Base-by-base conservation (phyloP, 2,113 vertebrate genomes). In the Chascanopsetta lugubris region DNA sequence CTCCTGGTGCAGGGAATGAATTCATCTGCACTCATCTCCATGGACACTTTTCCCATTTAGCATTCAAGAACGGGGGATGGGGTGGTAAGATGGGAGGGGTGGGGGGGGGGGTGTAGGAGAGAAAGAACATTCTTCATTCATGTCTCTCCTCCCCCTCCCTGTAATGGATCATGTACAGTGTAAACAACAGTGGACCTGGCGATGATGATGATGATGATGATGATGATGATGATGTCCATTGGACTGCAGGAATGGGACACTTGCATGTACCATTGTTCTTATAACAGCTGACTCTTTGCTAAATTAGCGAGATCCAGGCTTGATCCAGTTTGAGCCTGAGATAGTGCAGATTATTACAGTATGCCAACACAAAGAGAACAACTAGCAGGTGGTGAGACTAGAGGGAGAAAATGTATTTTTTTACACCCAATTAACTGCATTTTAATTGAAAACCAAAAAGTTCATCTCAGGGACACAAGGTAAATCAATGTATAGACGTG, bases 41-140 rank as follows among this genome's bases (percentile, higher is more conserved):
- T 53, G n/a, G 83, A 80, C 69, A 50, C 65, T 62, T 83, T 61
- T 51, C 48, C 40, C 53, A 81, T 78, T 83, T 75, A 61, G 56
- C 50, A 72, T 66, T 72, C 26, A 34, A 25, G 22, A 57, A 55
- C 68, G 61, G 45, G 61, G 71, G 80, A 70, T 59, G 61, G 71
- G 80, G 69, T 59, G 58, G 77, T 43, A 18, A 29, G 43, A 57
- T 53, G 8, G 43, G 26, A 8, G 61, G 13, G 34, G 40, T 30
- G 74, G 50, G 18, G 43, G 29, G 59, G 59, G 43, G 27, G 63
- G 8, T 22, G 46, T 11, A 29, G 47, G 13, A 64, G 34, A 8
- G 5, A 25, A 58, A 36, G 15, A 18, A 1, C 8, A 18, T 42
- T 42, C 0, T 62, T 46, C 20, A 42, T 38, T 30, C 6, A 17